Base-by-base conservation (phyloP, 2,888 invertebrate species). In the Tipula lateralis region DNA sequence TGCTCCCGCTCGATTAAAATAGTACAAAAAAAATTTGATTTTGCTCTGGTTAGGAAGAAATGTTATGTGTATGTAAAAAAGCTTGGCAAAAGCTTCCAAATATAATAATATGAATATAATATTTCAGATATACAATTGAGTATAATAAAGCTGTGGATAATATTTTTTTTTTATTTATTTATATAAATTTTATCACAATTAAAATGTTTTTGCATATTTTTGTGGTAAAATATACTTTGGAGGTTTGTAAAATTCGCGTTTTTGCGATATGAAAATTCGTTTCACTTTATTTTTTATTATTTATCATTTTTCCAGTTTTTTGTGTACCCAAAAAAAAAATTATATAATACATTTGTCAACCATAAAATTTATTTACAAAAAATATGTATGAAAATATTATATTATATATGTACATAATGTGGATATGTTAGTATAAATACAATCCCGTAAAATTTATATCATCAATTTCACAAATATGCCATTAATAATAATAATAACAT, bases 171-270 rank as follows among this genome's bases (percentile, higher is more conserved):
- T 50, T 50, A 16, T 50, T 50, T 50, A 50, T 50, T n/a, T 50
- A 9, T 50, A 50, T 50, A 50, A 50, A 50, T 50, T 50, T 50
- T 50, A 50, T 50, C 44, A 50, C 44, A 50, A 50, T 50, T 50
- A 50, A 50, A 50, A 50, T 50, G 44, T 50, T 50, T 50, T 50
- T 50, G 44, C 44, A 50, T 50, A 50, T 50, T 50, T 50, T 50
- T 50, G 44, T 50, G 44, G 44, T 50, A 50, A 50, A 50, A 50
- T 50, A 50, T 50, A 50, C 44, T 50, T 50, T 50, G n/a, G 44
- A 50, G 19, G 44, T 50, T 50, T 50, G 44, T 50, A 50, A 50
- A 50, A 16, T 50, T 50, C 44, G 16, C 44, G 44, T n/a, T n/a
- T 16, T 16, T 44, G 44, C 16, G 19, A 19, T 50, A 50, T 50